phyloP scores from a whole-genome alignment of 2,797 vertebrate genomes.

The Sebastes dallii region DNA sequence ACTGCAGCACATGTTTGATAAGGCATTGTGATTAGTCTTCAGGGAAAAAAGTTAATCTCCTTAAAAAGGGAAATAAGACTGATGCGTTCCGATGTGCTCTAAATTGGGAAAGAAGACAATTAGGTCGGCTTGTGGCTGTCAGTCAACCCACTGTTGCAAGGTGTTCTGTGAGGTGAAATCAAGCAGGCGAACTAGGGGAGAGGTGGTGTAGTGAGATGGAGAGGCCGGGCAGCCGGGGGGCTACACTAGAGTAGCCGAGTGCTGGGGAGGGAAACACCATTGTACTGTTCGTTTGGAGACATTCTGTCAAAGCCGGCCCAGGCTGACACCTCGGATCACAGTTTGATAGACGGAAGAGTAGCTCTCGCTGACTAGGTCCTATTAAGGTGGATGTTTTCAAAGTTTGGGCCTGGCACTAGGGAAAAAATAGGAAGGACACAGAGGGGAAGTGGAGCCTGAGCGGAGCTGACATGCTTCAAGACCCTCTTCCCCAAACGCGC shows the following conservation, averaged over 20 bases:
- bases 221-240: constrained; percentile 69
- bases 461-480: constrained; percentile 84
- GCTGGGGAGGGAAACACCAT: constrained; percentile 77
- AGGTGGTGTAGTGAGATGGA: constrained; percentile 74
- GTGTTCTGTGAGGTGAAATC: constrained; percentile 78
- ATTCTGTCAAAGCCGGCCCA: constrained; percentile 81
- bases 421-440: constrained; percentile 87
- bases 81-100: constrained; percentile 38
- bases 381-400: constrained; percentile 87
- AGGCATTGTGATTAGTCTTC: constrained; percentile 30
- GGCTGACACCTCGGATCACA: constrained; percentile 82
- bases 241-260: constrained; percentile 71
- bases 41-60: constrained; percentile 35
- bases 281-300: constrained; percentile 82
- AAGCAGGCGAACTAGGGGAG: constrained; percentile 71
- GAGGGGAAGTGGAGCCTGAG: constrained; percentile 84
- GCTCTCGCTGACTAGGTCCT: constrained; percentile 81
- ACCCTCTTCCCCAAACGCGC: constrained; percentile 74
- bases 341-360: constrained; percentile 83
- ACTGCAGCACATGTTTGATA: constrained; percentile 23
- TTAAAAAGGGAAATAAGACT: constrained; percentile 51
- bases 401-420: constrained; percentile 85
- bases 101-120: constrained; percentile 76
- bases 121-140: constrained; percentile 73
- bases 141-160: constrained; percentile 75